Evolutionary conservation across 2,113 vertebrate genomes (phyloP).

Genomic region (Pholis gunnellus): DNA sequence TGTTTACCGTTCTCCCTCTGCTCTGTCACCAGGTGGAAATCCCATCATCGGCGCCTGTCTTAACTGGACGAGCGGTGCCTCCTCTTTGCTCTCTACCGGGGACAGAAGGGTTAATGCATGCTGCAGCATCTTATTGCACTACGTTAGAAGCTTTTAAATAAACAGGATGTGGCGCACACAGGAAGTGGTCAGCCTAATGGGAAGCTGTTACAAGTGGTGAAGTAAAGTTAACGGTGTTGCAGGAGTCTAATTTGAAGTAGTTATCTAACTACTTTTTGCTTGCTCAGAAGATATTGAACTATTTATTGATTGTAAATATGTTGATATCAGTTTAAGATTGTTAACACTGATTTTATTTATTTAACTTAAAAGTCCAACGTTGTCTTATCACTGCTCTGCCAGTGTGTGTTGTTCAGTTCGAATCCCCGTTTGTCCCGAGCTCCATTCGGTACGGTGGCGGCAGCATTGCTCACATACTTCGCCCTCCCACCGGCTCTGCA

Average conservation of each 20-base stretch:
- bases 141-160: constrained; percentile 3
- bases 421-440: constrained; percentile 10
- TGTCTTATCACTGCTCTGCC: constrained; percentile 17
- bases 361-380: constrained; percentile 2
- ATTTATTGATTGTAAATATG: constrained; percentile 50
- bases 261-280: constrained; percentile 3
- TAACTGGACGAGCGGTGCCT: constrained; percentile 26
- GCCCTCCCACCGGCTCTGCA: constrained; percentile 50
- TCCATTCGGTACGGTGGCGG: constrained; percentile 33
- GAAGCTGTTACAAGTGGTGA: constrained; percentile 26
- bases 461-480: constrained; percentile 65
- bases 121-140: constrained; percentile 15
- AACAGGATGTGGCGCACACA: constrained; percentile 38
- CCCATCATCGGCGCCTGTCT: constrained; percentile 27
- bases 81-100: neutral
- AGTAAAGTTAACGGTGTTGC: constrained; percentile 2
- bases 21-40: constrained; percentile 57
- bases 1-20: constrained; percentile 29
- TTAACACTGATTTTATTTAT: constrained; percentile 25
- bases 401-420: neutral
- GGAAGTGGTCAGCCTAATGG: constrained; percentile 25
- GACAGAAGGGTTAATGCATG: constrained; percentile 47
- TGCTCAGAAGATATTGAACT: neutral
- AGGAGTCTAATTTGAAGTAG: neutral
- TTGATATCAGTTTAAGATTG: constrained; percentile 17